Evolutionary conservation across 1,140 invertebrate species (phyloP), one percentile per base, ranked within the genome.

Genomic region (Brachystomella parvula): DNA sequence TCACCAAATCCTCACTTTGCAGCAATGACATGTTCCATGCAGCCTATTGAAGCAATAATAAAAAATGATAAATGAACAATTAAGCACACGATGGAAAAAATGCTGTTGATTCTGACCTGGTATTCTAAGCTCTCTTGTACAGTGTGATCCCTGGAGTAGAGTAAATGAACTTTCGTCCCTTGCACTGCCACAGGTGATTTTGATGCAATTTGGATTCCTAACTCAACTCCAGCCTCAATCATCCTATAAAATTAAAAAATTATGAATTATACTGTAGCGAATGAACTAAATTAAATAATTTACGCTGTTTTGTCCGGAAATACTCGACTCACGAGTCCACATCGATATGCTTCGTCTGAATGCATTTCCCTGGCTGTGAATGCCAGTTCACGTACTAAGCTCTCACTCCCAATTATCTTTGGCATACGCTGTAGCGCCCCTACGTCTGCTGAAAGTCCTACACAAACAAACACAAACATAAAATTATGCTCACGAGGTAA

Each of bases 171-270:
- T 78, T 98, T 98, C 0, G 90, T 89, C 9, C 85, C 85, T 79
- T 97, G 94, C 17, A 98, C 87, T 1, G 94, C 95, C 30, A 98
- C 87, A 9, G 96, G 96, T 82, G 92, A 96, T 79, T 94, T 94
- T n/a, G 74, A 76, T 17, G 94, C 90, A 71, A 98, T 96, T 47
- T 79, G 71, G 73, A 83, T 82, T 29, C 93, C 95, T 62, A 92
- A 64, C 31, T 85, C 81, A 1, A 94, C 62, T 0, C 89, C 87
- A 63, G 81, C 83, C 35, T 83, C 79, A 12, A 96, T 74, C 78
- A 92, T 78, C 62, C 86, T 87, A 71, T 61, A 71, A 60, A 31
- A 57, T 32, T 3, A 58, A 31, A 58, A 49, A 26, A 12, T 60
- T 32, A 60, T 24, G 28, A 63, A 39, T 26, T 24, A 68, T 15